Evolutionary conservation across 2,113 vertebrate species (phyloP), one percentile per base, ranked within the genome.

Genomic region (Mastomys natalensis): DNA sequence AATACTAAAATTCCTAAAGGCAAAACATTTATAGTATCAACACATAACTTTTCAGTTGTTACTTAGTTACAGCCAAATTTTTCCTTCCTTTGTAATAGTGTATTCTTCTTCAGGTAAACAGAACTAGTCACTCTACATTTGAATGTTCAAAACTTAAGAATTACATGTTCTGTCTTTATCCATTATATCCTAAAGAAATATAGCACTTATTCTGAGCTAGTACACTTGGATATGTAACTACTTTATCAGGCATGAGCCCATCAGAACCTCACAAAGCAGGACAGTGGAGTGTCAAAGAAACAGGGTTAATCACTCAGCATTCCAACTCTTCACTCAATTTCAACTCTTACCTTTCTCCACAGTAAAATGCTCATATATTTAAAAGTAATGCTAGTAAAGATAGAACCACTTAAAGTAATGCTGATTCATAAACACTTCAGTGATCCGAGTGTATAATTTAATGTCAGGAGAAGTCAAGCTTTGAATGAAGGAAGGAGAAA

Each of bases 381-480:
- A 92, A 97, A 80, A 37, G 8, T 85, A 73, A 85, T 62, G 55
- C 11, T 87, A 81, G 58, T 81, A 64, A 87, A 94, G 94, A 94
- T 66, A 95, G 89, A 97, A 87, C 93, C 91, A 91, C 93, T 97
- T 95, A 95, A 87, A 90, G 73, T 87, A 95, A 93, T 72, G 77
- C 95, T 97, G 97, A 97, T 95, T 98, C 95, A 96, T 97, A 98
- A 97, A 97, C 93, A 98, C 94, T 97, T 97, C 93, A 96, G 68
- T 95, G 96, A 95, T 92, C 92, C 95, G 94, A 95, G 95, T 92
- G 85, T 58, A 89, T 95, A 97, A 97, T 97, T 88, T 97, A 96
- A 94, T 84, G 85, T 88, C 82, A 76, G 40, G 29, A 94, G 77
- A 89, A 97, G 84, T 19, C 45, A 55, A 97, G 72, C 68, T 72